Evolutionary conservation across 2,888 invertebrate species (phyloP).

Genomic region (Drosophila lutescens): DNA sequence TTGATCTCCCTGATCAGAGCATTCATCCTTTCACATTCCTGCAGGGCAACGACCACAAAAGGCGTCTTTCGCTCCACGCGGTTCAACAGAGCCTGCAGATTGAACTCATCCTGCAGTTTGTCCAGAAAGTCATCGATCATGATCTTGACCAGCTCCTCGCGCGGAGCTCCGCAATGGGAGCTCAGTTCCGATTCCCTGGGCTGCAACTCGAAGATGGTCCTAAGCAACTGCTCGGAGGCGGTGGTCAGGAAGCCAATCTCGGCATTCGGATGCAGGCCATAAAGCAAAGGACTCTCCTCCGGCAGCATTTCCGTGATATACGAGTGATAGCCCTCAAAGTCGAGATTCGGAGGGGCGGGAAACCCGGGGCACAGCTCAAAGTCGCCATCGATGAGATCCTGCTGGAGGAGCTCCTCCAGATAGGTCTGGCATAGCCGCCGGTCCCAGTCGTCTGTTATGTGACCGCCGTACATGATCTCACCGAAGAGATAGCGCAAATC

Average conservation of each 20-base stretch:
- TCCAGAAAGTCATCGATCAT: slow-evolving; percentile 95
- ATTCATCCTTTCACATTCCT: slow-evolving; percentile 98
- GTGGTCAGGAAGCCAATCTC: slow-evolving; percentile 97
- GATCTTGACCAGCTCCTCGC: slow-evolving; percentile 91
- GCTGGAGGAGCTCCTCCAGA: slow-evolving; percentile 93
- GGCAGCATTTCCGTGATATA: slow-evolving; percentile 95
- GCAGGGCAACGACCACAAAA: slow-evolving; percentile 95
- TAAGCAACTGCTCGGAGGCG: slow-evolving; percentile 93
- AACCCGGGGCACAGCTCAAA: slow-evolving; percentile 93
- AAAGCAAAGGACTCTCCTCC: slow-evolving; percentile 94
- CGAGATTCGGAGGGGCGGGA: slow-evolving; percentile 93
- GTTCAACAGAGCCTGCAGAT: slow-evolving; percentile 92
- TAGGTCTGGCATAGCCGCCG: slow-evolving; percentile 93
- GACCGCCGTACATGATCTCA: slow-evolving; percentile 99
- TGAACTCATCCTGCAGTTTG: slow-evolving; percentile 95
- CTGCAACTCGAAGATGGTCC: slow-evolving; percentile 95
- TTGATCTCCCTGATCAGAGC: slow-evolving; percentile 92
- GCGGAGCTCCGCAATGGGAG: slow-evolving; percentile 87
- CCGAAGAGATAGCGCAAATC: slow-evolving; percentile 97
- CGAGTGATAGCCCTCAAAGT: slow-evolving; percentile 93
- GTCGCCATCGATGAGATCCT: slow-evolving; percentile 95
- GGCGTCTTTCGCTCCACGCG: slow-evolving; percentile 96
- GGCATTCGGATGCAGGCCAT: slow-evolving; percentile 97
- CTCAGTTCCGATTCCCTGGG: slow-evolving; percentile 89
- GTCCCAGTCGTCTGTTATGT: slow-evolving; percentile 99